Evolutionary conservation across 1,140 invertebrate species (phyloP).

Genomic region (Panagrolaimus sp.): DNA sequence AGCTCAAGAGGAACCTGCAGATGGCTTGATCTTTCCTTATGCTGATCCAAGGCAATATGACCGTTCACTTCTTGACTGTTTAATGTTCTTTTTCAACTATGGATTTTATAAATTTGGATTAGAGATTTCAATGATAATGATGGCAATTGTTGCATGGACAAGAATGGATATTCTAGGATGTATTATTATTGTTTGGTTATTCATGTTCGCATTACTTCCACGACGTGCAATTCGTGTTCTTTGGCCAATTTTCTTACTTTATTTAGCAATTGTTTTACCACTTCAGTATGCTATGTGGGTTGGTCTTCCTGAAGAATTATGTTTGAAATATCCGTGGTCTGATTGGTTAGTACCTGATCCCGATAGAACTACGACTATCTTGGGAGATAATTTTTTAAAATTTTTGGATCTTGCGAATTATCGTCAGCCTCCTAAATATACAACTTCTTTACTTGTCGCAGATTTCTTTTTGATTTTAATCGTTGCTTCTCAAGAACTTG

Average conservation of each 20-base stretch:
- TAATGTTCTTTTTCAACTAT: conserved; percentile 84
- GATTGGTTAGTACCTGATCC: background rate
- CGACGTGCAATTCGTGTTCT: conserved; percentile 68
- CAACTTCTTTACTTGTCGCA: conserved; percentile 70
- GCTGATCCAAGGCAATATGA: conserved; percentile 74
- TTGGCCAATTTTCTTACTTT: conserved; percentile 79
- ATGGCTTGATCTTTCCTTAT: conserved; percentile 75
- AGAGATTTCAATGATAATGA: conserved; percentile 79
- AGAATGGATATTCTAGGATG: conserved; percentile 84
- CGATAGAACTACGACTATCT: background rate
- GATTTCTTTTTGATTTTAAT: conserved; percentile 85
- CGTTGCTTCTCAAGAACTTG: conserved; percentile 71
- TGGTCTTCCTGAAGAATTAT: conserved; percentile 72
- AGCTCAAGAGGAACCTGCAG: conserved; percentile 33
- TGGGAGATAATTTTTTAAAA: conserved; percentile 66
- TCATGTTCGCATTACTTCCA: conserved; percentile 69
- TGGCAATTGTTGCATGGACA: conserved; percentile 77
- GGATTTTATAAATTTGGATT: conserved; percentile 90
- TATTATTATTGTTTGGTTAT: conserved; percentile 77
- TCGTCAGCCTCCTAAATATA: conserved; percentile 65
- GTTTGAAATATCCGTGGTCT: conserved; percentile 16
- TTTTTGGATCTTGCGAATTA: conserved; percentile 86
- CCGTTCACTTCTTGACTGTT: conserved; percentile 70
- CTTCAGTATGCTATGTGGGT: conserved; percentile 81
- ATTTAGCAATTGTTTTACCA: conserved; percentile 73